Evolutionary conservation across 2,888 invertebrate species (phyloP).

Genomic region (Leucophenga montana): DNA sequence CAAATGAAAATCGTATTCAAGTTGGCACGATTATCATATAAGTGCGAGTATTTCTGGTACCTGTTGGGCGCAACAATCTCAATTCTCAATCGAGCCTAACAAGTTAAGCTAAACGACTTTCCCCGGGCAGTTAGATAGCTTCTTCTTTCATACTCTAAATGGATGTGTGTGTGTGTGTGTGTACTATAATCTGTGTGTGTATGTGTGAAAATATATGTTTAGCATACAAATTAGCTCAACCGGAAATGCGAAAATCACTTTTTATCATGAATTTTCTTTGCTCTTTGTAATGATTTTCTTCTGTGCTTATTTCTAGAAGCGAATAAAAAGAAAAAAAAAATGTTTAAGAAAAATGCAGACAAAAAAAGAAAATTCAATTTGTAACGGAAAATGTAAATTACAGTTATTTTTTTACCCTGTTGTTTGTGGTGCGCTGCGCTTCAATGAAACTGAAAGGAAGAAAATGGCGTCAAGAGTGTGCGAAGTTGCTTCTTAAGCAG

Average conservation of each 20-base stretch:
- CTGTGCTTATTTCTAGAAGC: constrained; percentile 19
- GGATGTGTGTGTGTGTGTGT: constrained; percentile 38
- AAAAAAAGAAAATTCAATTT: constrained; percentile 49
- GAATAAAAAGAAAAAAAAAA: not conserved
- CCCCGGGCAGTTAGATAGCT: too few species aligned
- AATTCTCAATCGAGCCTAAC: constrained; percentile 13
- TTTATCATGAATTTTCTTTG: constrained; percentile 53
- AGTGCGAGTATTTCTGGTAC: constrained; percentile 34
- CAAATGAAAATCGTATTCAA: not conserved
- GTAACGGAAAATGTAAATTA: constrained; percentile 48
- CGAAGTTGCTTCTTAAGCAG: not conserved
- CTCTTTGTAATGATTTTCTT: constrained; percentile 39
- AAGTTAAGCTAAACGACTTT: constrained; percentile 10
- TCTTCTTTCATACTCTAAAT: too few species aligned
- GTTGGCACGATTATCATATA: constrained; percentile 35
- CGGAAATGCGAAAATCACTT: constrained; percentile 63
- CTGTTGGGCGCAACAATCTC: constrained; percentile 49
- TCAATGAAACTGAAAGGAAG: constrained; percentile 15
- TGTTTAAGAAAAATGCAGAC: not conserved
- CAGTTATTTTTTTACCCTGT: constrained; percentile 30
- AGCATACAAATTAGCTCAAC: constrained; percentile 63
- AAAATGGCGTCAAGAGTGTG: not conserved
- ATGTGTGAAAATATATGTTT: constrained; percentile 47
- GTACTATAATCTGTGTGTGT: constrained; percentile 32
- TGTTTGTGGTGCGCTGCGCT: not conserved